Evolutionary conservation across 2,888 invertebrate species (phyloP).

Genomic region (Xanthorhoe spadicearia): DNA sequence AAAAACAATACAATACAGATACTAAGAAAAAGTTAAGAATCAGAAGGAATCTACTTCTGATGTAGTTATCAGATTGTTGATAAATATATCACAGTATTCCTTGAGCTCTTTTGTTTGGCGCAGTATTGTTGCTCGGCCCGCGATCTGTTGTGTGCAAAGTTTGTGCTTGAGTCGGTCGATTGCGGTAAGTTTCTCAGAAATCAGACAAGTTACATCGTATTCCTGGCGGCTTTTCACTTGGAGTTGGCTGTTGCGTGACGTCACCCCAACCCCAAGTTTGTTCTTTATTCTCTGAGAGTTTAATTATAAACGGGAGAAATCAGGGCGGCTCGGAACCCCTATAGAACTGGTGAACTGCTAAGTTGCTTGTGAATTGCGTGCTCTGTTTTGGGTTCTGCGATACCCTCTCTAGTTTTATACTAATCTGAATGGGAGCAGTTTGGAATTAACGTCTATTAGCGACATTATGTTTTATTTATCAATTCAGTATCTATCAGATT

Average conservation of each 20-base stretch:
- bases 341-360: constrained; percentile 30
- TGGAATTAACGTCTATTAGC: constrained; percentile 16
- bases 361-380: constrained; percentile 38
- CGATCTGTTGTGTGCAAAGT: constrained; percentile 69
- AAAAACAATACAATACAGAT: no score
- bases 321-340: constrained; percentile 43
- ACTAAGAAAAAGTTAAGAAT: background rate
- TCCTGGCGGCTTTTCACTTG: constrained; percentile 72
- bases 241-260: constrained; percentile 74
- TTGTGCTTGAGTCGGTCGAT: constrained; percentile 66
- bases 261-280: constrained; percentile 71
- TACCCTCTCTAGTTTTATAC: constrained; percentile 20
- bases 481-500: background rate
- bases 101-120: constrained; percentile 72
- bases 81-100: constrained; percentile 55
- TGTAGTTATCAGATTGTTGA: constrained; percentile 59
- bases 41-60: constrained; percentile 19
- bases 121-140: constrained; percentile 71
- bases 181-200: constrained; percentile 70
- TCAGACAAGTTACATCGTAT: constrained; percentile 76
- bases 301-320: constrained; percentile 61
- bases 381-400: constrained; percentile 27
- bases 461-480: background rate
- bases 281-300: constrained; percentile 69
- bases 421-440: constrained; percentile 18